phyloP scores from a whole-genome alignment of 2,113 vertebrate genomes.

The Maylandia zebra region DNA sequence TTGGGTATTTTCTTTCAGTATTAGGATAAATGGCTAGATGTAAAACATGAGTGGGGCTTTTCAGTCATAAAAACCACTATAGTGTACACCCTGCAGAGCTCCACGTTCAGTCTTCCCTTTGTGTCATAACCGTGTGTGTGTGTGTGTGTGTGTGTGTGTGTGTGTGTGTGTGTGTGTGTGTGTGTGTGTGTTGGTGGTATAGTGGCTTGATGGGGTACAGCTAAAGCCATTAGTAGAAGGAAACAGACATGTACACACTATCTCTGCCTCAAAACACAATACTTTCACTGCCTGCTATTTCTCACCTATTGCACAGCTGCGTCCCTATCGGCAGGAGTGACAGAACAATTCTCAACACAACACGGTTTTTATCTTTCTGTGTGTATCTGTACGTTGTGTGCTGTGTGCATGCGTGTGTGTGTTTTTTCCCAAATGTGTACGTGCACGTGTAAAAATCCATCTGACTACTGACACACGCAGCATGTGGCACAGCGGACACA shows the following conservation, averaged over 20 bases:
- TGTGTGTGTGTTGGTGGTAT: not conserved
- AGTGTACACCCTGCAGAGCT: not conserved
- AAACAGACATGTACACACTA: not conserved
- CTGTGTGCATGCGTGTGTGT: not conserved
- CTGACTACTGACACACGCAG: not conserved
- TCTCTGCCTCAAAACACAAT: not conserved
- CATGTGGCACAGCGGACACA: not conserved
- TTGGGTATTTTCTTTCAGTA: not conserved
- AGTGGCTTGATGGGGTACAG: not conserved
- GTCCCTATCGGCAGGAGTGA: not conserved
- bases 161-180: not conserved
- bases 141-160: not conserved
- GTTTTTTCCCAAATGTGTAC: not conserved
- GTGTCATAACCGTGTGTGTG: not conserved
- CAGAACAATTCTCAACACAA: not conserved
- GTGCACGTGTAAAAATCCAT: not conserved
- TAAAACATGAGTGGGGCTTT: not conserved
- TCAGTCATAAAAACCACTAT: not conserved
- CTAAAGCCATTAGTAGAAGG: not conserved
- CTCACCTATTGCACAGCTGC: conserved; percentile 1
- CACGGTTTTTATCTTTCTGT: not conserved
- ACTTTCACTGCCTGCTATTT: not conserved
- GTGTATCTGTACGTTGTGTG: not conserved
- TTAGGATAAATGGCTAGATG: not conserved
- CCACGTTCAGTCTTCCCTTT: not conserved